A percentile compares a stretch with the other conserved stretches of the same genome.
These are phyloP conservation scores for Archilochus colubris DNA, from an alignment of 2,113 vertebrate genomes.

Conservation along the genomic window DNA sequence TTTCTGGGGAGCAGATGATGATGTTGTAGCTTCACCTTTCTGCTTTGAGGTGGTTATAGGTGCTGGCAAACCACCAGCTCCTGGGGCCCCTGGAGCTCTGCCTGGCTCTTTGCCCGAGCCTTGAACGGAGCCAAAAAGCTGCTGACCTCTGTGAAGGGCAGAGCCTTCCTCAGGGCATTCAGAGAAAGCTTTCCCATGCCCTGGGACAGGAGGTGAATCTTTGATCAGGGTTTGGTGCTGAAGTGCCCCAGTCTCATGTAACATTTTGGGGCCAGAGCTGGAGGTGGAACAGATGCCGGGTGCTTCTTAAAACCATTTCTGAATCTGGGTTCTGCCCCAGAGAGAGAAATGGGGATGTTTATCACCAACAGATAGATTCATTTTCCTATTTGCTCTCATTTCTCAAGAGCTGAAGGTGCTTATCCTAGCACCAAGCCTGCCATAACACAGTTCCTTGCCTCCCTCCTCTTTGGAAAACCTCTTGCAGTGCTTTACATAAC, in stretches of 20 bases:
- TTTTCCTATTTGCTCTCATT: not conserved
- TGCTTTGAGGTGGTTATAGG: not conserved
- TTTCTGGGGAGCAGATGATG: not conserved
- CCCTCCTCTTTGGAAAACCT: not conserved
- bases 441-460: accelerated
- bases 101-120: constrained; percentile 1
- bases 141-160: constrained; percentile 47
- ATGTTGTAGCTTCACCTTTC: not conserved
- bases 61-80: constrained; percentile 2
- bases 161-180: not conserved
- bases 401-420: not conserved
- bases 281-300: accelerated
- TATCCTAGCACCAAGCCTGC: not conserved
- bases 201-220: not conserved
- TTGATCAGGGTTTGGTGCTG: not conserved
- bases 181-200: constrained; percentile 12
- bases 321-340: not conserved
- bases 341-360: not conserved
- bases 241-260: not conserved
- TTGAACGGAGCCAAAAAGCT: not conserved
- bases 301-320: not conserved
- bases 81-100: not conserved
- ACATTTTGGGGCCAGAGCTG: not conserved
- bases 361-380: not conserved
- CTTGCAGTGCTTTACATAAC: constrained; percentile 26